Evolutionary conservation across 2,888 invertebrate species (phyloP), one percentile per base, ranked within the genome.

Genomic region (Priocnemis perturbator): DNA sequence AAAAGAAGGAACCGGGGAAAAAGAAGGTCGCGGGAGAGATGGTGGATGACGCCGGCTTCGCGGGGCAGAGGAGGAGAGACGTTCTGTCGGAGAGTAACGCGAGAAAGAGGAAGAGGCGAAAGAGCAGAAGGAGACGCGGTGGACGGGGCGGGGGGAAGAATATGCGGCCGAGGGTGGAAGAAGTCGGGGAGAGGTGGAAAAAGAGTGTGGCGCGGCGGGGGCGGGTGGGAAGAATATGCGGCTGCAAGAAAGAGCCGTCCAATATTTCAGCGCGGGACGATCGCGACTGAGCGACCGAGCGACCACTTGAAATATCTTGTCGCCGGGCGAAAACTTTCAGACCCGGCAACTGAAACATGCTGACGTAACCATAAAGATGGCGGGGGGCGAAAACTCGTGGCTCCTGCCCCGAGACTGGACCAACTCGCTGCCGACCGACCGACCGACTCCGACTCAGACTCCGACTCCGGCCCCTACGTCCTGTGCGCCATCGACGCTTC

Each of bases 301-400:
- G 85, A 86, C 88, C 87, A 88, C 88, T 88, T 88, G 88, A 89
- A 88, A 88, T 89, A 88, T 88, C 87, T 89, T 85, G 88, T 87
- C 87, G 87, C 88, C 88, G 81, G 82, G 79, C 83, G 85, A 84
- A 88, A 88, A 88, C 86, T 88, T 88, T 87, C 85, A 82, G 86
- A 85, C 83, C 84, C 86, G 83, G 86, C 82, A 82, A 82, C 85
- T 85, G 87, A 88, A 89, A 88, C 85, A 88, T 88, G 88, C 89
- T 89, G 88, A 89, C 88, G 89, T 87, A 88, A 88, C 86, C 85
- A 79, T 85, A 85, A 87, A 87, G 84, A 88, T 85, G 85, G 84
- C 85, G 83, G 58, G 47, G 47, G 55, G 57, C 53, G 58, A 61
- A 72, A 70, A 70, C 69, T 71, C 72, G 73, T 61, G 71, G 67